Conservation (phyloP, 2,797 vertebrate species). For the Parotocinclus haroldoi region DNA sequence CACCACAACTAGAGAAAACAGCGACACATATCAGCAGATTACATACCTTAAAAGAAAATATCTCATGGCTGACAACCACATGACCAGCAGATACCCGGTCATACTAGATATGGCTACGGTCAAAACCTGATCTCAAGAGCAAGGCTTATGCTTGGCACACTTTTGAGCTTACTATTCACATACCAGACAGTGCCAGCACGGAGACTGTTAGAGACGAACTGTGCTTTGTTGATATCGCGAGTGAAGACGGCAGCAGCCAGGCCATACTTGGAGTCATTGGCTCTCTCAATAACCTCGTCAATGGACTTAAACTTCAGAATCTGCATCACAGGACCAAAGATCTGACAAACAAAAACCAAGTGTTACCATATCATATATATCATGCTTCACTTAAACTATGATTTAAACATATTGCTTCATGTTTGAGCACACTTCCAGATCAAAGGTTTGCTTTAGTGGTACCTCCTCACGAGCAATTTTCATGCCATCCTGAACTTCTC, state of each 20-base stretch:
- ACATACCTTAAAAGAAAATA: too few species aligned
- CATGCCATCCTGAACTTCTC: constrained; percentile 91
- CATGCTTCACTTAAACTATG: not conserved
- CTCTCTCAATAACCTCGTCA: constrained; percentile 87
- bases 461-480: constrained; percentile 94
- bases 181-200: constrained; percentile 93
- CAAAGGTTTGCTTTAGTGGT: constrained; percentile 22
- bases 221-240: constrained; percentile 85
- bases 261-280: constrained; percentile 85
- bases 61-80: too few species aligned
- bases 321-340: constrained; percentile 97
- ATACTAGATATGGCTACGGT: not conserved
- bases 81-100: too few species aligned
- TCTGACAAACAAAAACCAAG: constrained; percentile 71
- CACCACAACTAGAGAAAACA: too few species aligned
- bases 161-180: not conserved
- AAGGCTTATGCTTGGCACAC: not conserved
- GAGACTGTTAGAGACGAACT: constrained; percentile 48
- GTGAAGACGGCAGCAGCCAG: constrained; percentile 91
- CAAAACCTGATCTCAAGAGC: not conserved
- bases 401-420: not conserved
- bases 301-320: constrained; percentile 89
- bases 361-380: too few species aligned
- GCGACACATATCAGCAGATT: too few species aligned
- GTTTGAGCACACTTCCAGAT: not conserved